phyloP scores from a whole-genome alignment of 2,888 invertebrate genomes.

The Asteroscopus sphinx region DNA sequence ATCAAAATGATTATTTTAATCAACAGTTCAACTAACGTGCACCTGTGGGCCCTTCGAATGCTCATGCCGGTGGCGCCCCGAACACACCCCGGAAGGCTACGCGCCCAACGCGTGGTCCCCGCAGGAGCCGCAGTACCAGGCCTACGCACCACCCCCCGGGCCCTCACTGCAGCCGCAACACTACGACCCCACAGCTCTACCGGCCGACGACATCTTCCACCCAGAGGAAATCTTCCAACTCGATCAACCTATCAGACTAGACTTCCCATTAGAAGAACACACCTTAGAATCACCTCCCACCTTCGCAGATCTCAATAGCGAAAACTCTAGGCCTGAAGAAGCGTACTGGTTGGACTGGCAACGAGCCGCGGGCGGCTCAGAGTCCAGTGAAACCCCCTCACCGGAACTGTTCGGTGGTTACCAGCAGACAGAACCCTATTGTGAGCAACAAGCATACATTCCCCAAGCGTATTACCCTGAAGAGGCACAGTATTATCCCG shows the following conservation, averaged over 20 bases:
- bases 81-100: slow-evolving; percentile 76
- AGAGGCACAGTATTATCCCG: slow-evolving; percentile 81
- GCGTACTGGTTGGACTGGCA: slow-evolving; percentile 90
- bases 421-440: slow-evolving; percentile 80
- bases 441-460: slow-evolving; percentile 79
- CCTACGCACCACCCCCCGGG: slow-evolving; percentile 72
- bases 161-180: slow-evolving; percentile 78
- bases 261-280: slow-evolving; percentile 88
- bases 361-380: slow-evolving; percentile 81
- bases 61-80: slow-evolving; percentile 89
- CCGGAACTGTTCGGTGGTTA: slow-evolving; percentile 87
- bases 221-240: slow-evolving; percentile 94
- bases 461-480: slow-evolving; percentile 82
- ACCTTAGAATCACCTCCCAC: slow-evolving; percentile 92
- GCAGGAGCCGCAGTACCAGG: slow-evolving; percentile 75
- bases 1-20: slow-evolving; percentile 37
- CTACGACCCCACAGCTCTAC: slow-evolving; percentile 91
- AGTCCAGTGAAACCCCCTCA: slow-evolving; percentile 89
- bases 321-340: slow-evolving; percentile 91
- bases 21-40: slow-evolving; percentile 90
- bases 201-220: slow-evolving; percentile 92
- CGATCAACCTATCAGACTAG: slow-evolving; percentile 92
- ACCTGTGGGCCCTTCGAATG: slow-evolving; percentile 94
- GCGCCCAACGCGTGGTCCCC: slow-evolving; percentile 77
- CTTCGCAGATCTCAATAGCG: slow-evolving; percentile 92